Base-by-base conservation (phyloP, 2,113 vertebrate species). In the Cariama cristata region DNA sequence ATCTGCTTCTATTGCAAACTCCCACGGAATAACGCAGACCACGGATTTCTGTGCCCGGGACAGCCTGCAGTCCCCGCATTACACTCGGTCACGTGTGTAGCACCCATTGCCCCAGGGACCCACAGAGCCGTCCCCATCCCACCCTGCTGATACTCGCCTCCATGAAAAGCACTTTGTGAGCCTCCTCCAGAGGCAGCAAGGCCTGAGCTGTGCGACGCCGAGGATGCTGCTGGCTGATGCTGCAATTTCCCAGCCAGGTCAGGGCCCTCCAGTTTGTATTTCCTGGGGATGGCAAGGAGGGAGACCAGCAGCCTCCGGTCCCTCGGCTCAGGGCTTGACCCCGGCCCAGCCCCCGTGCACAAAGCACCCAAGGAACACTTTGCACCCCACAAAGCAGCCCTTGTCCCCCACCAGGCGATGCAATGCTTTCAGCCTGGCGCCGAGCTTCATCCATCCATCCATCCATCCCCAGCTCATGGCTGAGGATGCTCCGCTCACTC, bases 31-130 rank as follows among this genome's bases (percentile, higher is more conserved):
- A 91, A 52, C 7, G 6, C 20, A 32, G 52, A 33, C 3, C 6
- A 16, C 1, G 14, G 44, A 21, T 15, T 79, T 33, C 42, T 69
- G 82, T 8, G 38, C 28, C 4, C 40, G n/a, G 42, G 32, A 56
- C 10, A 3, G 1, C 38, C 56, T 55, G 40, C 38, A 19, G 30
- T 24, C 9, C 44, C 30, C 2, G 1, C 8, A 8, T 2, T 45
- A 23, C 44, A 2, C 33, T 49, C 42, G 45, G 49, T 47, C 32
- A 11, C 0, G 1, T 32, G 20, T 19, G 44, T 59, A 84, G 67
- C 40, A 67, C 22, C 20, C 8, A 1, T 12, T 49, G 32, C 23
- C 16, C 28, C 40, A n/a, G 11, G 33, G 18, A 33, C 16, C 24
- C 4, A 1, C n/a, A 59, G 26, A 28, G 40, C 60, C 35, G 5